Evolutionary conservation across 2,113 vertebrate genomes (phyloP).

Genomic region (Coreoperca whiteheadi): DNA sequence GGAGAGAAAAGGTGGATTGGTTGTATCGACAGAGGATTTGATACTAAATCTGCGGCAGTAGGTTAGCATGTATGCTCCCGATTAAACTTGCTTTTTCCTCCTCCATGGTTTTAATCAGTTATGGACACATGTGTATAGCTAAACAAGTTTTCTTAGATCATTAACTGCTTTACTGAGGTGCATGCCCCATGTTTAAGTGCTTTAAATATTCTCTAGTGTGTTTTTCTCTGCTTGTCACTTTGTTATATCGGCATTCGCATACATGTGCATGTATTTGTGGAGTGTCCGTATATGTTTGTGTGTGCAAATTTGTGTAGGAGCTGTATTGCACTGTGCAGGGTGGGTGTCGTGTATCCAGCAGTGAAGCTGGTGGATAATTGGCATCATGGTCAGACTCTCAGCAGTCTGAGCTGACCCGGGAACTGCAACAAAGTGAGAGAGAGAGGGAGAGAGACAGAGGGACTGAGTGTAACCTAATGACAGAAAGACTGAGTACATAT

Average conservation of each 20-base stretch:
- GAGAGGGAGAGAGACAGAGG: constrained; percentile 53
- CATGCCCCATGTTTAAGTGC: neutral
- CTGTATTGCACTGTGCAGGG: constrained; percentile 36
- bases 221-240: constrained; percentile 18
- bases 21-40: constrained; percentile 50
- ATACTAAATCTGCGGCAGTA: constrained; percentile 40
- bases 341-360: constrained; percentile 68
- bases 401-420: constrained; percentile 71
- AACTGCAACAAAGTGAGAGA: constrained; percentile 61
- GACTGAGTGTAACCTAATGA: constrained; percentile 55
- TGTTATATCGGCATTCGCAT: constrained; percentile 34
- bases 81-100: constrained; percentile 16
- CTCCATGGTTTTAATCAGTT: neutral
- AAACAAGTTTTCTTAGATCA: neutral
- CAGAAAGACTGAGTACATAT: constrained; percentile 64
- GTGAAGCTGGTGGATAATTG: constrained; percentile 76
- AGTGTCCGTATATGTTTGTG: constrained; percentile 16
- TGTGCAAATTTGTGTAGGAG: constrained; percentile 29
- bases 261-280: constrained; percentile 31
- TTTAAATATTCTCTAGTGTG: neutral
- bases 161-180: neutral
- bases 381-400: constrained; percentile 73
- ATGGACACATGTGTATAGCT: neutral
- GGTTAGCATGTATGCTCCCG: constrained; percentile 33
- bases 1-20: constrained; percentile 59